These are phyloP conservation scores for Himalopsyche phryganea DNA, from an alignment of 1,140 invertebrate species.

Conservation along the genomic window DNA sequence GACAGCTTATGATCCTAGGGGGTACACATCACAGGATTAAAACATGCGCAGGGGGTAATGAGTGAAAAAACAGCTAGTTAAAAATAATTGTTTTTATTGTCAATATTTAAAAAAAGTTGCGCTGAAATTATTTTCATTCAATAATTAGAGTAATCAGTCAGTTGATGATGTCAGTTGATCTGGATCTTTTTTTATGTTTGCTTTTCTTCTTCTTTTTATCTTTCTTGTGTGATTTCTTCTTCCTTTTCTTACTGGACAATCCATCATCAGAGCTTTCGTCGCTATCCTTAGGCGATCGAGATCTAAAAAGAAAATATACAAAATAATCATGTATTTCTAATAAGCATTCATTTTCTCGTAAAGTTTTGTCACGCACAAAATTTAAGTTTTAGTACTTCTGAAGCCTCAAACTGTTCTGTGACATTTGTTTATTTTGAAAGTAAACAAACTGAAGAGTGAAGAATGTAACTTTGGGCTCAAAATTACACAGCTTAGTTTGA, in stretches of 20 bases:
- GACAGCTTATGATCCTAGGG: too few relatives aligned
- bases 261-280: neutral
- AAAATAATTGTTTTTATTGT: too few relatives aligned
- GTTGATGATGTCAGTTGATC: neutral
- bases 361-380: neutral
- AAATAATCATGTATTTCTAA: neutral
- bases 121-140: too few relatives aligned
- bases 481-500: too few relatives aligned
- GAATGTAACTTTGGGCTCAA: too few relatives aligned
- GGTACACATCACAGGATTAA: too few relatives aligned
- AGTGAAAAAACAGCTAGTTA: too few relatives aligned
- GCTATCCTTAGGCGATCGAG: constrained; percentile 4
- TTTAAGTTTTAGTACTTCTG: neutral
- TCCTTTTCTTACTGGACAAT: neutral
- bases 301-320: constrained; percentile 2
- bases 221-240: constrained; percentile 24
- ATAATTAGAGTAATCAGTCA: too few relatives aligned
- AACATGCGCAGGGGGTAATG: too few relatives aligned
- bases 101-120: too few relatives aligned
- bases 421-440: neutral
- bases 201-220: constrained; percentile 25
- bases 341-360: neutral
- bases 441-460: neutral
- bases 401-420: neutral
- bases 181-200: constrained; percentile 28